These are phyloP conservation scores for Ceyx erithaca DNA, from an alignment of 2,797 vertebrate genomes.

Conservation along the genomic window DNA sequence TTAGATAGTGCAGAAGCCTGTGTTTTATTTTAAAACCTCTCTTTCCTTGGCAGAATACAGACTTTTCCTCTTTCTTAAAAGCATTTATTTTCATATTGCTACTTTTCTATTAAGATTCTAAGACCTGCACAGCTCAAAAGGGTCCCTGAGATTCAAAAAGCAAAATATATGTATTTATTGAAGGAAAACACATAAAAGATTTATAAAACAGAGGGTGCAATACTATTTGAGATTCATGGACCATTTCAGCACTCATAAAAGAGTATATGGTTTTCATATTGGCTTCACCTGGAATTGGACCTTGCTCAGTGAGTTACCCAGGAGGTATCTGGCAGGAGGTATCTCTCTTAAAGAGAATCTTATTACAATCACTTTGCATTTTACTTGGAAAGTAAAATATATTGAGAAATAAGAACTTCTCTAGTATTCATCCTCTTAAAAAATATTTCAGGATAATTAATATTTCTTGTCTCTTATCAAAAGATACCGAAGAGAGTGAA, in stretches of 20 bases:
- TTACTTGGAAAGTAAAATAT: neutral
- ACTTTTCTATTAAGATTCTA: conserved; percentile 46
- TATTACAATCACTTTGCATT: neutral
- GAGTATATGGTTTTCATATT: neutral
- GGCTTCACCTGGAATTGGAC: neutral
- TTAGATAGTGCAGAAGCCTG: conserved; percentile 32
- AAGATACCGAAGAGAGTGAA: neutral
- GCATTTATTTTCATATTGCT: neutral
- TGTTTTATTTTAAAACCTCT: conserved; percentile 48
- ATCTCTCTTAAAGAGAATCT: conserved; percentile 10
- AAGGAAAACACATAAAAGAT: conserved; percentile 70
- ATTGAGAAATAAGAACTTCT: neutral
- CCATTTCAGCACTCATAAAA: conserved; percentile 41
- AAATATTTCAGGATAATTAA: conserved; percentile 9
- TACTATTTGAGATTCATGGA: conserved; percentile 56
- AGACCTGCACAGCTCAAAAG: neutral
- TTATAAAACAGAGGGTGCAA: conserved; percentile 61
- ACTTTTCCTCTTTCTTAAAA: conserved; percentile 32
- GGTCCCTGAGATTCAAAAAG: conserved; percentile 10
- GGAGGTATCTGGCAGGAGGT: neutral
- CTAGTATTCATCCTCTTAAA: neutral
- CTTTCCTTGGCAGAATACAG: conserved; percentile 50
- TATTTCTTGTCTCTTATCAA: neutral
- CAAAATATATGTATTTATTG: conserved; percentile 62
- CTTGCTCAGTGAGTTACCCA: neutral